These are phyloP conservation scores for Dryocosmus kuriphilus DNA, from an alignment of 2,888 invertebrate species.

Conservation along the genomic window DNA sequence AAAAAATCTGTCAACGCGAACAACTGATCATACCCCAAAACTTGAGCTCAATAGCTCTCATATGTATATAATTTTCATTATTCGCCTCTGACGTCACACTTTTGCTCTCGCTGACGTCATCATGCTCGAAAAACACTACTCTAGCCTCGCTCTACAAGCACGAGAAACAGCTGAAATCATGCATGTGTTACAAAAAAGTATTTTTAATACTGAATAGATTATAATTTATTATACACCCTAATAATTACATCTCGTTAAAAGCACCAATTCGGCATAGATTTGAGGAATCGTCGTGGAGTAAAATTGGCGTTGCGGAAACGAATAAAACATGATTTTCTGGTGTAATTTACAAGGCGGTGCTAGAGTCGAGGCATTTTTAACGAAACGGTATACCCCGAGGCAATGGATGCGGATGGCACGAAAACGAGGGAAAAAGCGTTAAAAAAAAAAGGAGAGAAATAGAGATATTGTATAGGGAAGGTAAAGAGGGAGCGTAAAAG, in stretches of 20 bases:
- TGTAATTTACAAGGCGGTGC: conserved; percentile 21
- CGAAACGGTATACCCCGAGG: conserved; percentile 17
- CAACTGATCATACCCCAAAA: too few relatives aligned
- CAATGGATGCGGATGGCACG: conserved; percentile 40
- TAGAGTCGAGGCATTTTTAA: conserved; percentile 29
- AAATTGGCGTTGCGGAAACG: conserved; percentile 10
- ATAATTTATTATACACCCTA: background rate
- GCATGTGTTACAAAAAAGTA: too few relatives aligned
- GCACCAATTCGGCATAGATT: background rate
- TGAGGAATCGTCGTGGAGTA: background rate
- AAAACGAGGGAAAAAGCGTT: conserved; percentile 13
- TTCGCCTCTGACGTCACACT: too few relatives aligned
- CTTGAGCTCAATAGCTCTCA: too few relatives aligned
- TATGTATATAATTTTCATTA: too few relatives aligned
- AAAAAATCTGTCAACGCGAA: too few relatives aligned
- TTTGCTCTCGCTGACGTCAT: too few relatives aligned
- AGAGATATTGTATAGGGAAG: conserved; percentile 48
- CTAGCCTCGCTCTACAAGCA: too few relatives aligned
- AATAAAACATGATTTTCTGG: conserved; percentile 28
- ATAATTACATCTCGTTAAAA: background rate
- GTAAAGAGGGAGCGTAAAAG: conserved; percentile 37
- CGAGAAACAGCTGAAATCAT: too few relatives aligned
- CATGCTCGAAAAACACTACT: too few relatives aligned
- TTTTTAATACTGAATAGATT: background rate
- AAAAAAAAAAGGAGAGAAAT: conserved; percentile 38